Evolutionary conservation across 2,888 invertebrate species (phyloP), one percentile per base, ranked within the genome.

Genomic region (Blastobasis adustella): DNA sequence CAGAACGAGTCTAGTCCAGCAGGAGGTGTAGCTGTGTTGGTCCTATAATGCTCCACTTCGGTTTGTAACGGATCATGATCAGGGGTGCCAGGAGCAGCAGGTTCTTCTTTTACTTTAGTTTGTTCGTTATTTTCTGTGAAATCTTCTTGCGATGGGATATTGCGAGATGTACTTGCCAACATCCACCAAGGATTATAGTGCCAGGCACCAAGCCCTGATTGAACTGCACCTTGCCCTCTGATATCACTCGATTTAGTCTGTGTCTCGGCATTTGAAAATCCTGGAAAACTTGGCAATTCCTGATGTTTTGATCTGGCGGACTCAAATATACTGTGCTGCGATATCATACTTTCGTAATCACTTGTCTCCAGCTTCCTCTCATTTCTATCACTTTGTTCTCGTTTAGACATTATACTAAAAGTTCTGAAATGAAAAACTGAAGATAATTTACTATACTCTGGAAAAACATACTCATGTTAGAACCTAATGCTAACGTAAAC

Each of bases 161-260:
- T 82, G 46, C 88, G 74, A 6, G 89, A 89, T 4, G 89, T 89
- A 57, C 89, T 79, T 23, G 89, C 89, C 39, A 89, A 73, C 89
- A 89, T 89, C 89, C 89, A 89, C 89, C 89, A 89, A 37, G 89
- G 89, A 54, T 89, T 89, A 60, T 89, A 89, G 58, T 88, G 89
- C 89, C 89, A 89, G 52, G 89, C 71, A 41, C 87, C 85, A 48
- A 89, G 61, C 41, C 81, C 78, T 38, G 85, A 66, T 50, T 88
- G 88, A 37, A 76, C 76, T 23, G 77, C 56, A 23, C 2, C 23
- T 60, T 84, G 86, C 52, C 75, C 76, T 63, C 86, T 84, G 51
- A 88, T 65, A 60, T 89, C 89, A 67, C 80, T 82, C 52, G 79
- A 69, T 68, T 89, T 89, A 46, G 89, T 89, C 73, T 89, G 89